Evolutionary conservation across 2,113 vertebrate genomes (phyloP).

Genomic region (Salvator merianae): DNA sequence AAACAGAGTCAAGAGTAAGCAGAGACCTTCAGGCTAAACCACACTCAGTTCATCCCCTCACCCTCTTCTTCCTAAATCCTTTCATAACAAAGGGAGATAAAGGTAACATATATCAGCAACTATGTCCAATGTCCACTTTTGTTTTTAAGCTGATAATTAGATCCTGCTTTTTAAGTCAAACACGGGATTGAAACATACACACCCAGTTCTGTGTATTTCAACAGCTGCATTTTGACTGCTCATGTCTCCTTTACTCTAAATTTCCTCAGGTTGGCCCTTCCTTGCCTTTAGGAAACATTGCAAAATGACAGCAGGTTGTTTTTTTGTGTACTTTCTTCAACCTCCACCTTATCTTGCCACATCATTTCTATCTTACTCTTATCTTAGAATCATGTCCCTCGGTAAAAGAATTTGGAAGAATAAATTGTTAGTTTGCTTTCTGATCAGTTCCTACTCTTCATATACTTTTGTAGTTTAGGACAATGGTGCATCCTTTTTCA

Average conservation of each 20-base stretch:
- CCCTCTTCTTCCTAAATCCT: too few relatives aligned
- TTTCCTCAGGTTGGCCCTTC: background rate
- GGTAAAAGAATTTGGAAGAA: background rate
- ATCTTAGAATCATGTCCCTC: background rate
- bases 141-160: background rate
- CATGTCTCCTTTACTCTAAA: background rate
- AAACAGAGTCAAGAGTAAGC: background rate
- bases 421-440: background rate
- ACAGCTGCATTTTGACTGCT: background rate
- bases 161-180: background rate
- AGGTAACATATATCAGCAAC: background rate
- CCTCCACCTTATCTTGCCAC: background rate
- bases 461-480: background rate
- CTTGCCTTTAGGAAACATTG: background rate
- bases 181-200: background rate
- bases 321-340: background rate
- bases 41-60: rapidly evolving
- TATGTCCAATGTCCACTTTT: background rate
- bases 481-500: background rate
- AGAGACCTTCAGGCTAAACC: rapidly evolving
- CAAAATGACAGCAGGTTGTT: background rate
- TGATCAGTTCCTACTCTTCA: background rate
- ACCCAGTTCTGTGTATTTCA: background rate
- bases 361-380: background rate
- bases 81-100: background rate